A percentile compares a stretch with the other conserved stretches of the same genome.
These are phyloP conservation scores for Atlantisia rogersi DNA, from an alignment of 2,113 vertebrate species.

Conservation along the genomic window DNA sequence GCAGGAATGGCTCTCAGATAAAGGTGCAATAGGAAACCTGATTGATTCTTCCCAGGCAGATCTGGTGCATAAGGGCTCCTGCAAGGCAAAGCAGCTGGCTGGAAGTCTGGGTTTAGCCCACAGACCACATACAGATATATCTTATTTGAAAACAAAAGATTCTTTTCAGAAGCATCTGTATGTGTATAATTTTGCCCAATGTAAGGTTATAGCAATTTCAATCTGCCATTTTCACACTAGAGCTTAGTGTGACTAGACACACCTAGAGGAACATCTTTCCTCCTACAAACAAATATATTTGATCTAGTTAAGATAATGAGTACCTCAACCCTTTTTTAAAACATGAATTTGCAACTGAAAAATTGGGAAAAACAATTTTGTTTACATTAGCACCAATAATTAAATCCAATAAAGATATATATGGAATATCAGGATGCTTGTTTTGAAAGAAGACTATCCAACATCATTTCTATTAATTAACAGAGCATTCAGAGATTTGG, in stretches of 20 bases:
- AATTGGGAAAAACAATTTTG: not conserved
- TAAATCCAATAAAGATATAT: not conserved
- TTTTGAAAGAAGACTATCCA: not conserved
- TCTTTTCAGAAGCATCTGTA: not conserved
- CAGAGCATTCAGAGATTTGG: conserved; percentile 27
- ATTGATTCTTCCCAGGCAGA: not conserved
- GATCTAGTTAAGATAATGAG: not conserved
- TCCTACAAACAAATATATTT: not conserved
- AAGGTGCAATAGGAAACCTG: conserved; percentile 22
- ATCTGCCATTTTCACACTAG: not conserved
- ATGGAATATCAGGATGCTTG: not conserved
- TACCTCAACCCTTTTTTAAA: not conserved
- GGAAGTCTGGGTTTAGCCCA: not conserved
- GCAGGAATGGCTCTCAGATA: not conserved
- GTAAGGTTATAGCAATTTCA: not conserved
- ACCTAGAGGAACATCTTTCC: not conserved
- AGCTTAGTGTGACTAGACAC: not conserved
- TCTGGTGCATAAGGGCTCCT: not conserved
- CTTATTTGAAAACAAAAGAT: not conserved
- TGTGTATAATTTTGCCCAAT: not conserved
- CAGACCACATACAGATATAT: not conserved
- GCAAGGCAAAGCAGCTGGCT: conserved; percentile 16
- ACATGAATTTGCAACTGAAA: not conserved
- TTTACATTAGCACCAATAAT: not conserved
- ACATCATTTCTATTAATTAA: conserved; percentile 8